Base-by-base conservation (phyloP, 2,113 vertebrate species). In the Tringa solitaria region DNA sequence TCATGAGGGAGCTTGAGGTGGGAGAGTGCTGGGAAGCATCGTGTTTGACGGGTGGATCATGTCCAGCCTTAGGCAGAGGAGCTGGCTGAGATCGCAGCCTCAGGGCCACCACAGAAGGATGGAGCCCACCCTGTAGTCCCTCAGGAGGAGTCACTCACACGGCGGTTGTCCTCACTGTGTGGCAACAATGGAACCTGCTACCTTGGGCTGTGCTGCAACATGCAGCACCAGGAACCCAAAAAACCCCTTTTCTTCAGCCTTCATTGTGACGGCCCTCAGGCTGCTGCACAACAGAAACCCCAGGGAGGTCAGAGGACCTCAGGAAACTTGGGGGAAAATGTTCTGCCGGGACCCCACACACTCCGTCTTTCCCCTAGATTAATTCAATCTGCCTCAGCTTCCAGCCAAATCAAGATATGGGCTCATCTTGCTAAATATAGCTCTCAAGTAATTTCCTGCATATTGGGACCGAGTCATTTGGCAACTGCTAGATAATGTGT, bases 341-440 rank as follows among this genome's bases (percentile, higher is more conserved):
- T 70, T 94, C 74, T 83, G 67, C 63, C 0, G 6, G 41, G 95
- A 96, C 91, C 94, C 81, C 96, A 69, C 94, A 93, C 84, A 10
- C 57, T 92, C 65, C 0, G 0, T 92, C 67, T 87, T 87, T 94
- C 50, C 84, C 74, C 50, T 74, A 92, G 89, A 97, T 95, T 95
- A 95, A 93, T 95, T 65, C 94, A 96, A 94, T 93, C 83, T 91
- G 94, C 84, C n/a, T 89, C 65, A 95, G 95, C 90, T 93, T 87
- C 77, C 93, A 96, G 96, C 91, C 96, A 96, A 96, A 95, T 95
- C 95, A 96, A 97, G 96, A 92, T 83, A 92, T 3, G 74, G 94
- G 89, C 91, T 96, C 94, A 93, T 96, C 96, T 79, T 82, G 53
- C 91, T 96, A 93, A 96, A 96, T 91, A 96, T 89, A 97, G 84